Evolutionary conservation across 2,888 invertebrate genomes (phyloP).

Genomic region (Acronicta leporina): DNA sequence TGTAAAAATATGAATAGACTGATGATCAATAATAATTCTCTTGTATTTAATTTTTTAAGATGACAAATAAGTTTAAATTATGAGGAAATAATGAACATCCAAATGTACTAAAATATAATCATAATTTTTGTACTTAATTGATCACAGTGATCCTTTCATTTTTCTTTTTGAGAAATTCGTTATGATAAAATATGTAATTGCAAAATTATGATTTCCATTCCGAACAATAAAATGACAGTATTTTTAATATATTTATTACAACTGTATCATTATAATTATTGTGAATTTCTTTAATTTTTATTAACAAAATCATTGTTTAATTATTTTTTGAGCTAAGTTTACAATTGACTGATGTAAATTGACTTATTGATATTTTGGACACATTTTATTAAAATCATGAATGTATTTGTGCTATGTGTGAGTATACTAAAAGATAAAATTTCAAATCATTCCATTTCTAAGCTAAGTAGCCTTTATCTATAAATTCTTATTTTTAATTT

Average conservation of each 20-base stretch:
- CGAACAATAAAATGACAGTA: slow-evolving; percentile 84
- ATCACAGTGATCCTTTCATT: slow-evolving; percentile 85
- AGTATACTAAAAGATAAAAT: slow-evolving; percentile 85
- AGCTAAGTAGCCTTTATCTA: slow-evolving; percentile 69
- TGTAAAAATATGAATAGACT: slow-evolving; percentile 89
- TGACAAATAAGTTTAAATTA: slow-evolving; percentile 88
- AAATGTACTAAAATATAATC: slow-evolving; percentile 70
- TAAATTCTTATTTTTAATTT: slow-evolving; percentile 74
- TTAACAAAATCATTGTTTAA: slow-evolving; percentile 75
- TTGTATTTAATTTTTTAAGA: slow-evolving; percentile 88
- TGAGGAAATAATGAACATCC: slow-evolving; percentile 74
- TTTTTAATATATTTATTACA: slow-evolving; percentile 86
- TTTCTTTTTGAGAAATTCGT: slow-evolving; percentile 83
- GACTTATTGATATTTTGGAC: slow-evolving; percentile 78
- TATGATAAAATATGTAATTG: slow-evolving; percentile 61
- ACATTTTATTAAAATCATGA: slow-evolving; percentile 75
- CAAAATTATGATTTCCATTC: slow-evolving; percentile 70
- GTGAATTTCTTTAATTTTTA: slow-evolving; percentile 78
- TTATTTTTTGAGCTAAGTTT: slow-evolving; percentile 83
- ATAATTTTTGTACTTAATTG: slow-evolving; percentile 86
- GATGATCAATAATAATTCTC: slow-evolving; percentile 88
- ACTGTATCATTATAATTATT: slow-evolving; percentile 71
- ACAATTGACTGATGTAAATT: slow-evolving; percentile 85
- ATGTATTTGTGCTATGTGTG: slow-evolving; percentile 80
- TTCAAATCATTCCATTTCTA: slow-evolving; percentile 87